These are phyloP conservation scores for Gymnobelideus leadbeateri DNA, from an alignment of 2,113 vertebrate species.

Conservation along the genomic window DNA sequence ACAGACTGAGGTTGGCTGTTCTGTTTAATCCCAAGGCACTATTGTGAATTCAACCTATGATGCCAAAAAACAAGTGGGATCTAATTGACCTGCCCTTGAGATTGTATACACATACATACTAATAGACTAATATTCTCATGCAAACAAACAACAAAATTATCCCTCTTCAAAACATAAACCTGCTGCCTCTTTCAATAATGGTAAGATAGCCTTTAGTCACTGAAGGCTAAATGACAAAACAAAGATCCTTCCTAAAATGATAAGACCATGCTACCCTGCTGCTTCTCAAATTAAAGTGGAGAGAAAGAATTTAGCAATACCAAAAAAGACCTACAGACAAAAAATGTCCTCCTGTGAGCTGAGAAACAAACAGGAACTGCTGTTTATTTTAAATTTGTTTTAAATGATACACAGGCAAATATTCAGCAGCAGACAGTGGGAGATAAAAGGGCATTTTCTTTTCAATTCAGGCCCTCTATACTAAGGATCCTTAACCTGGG, in stretches of 20 bases:
- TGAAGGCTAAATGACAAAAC: constrained; percentile 44
- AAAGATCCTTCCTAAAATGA: constrained; percentile 22
- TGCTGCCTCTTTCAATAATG: neutral
- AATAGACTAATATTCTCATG: neutral
- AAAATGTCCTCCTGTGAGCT: constrained; percentile 44
- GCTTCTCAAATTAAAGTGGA: constrained; percentile 64
- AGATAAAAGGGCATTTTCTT: constrained; percentile 28
- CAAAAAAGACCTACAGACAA: constrained; percentile 44
- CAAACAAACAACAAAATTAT: neutral
- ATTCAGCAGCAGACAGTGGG: constrained; percentile 1
- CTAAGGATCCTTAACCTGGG: neutral
- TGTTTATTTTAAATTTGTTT: constrained; percentile 57
- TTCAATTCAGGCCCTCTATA: neutral
- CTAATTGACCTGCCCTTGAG: neutral
- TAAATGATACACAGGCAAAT: neutral
- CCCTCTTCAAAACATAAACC: neutral
- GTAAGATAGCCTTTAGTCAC: constrained; percentile 25
- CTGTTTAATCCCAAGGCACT: neutral
- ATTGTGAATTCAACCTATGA: neutral
- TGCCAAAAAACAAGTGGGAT: neutral
- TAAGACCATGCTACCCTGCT: constrained; percentile 4
- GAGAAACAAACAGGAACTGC: constrained; percentile 61
- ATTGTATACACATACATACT: neutral
- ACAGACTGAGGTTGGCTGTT: neutral
- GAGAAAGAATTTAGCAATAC: constrained; percentile 59